A percentile compares a stretch with the other conserved stretches of the same genome.
These are phyloP conservation scores for Biston betularia DNA, from an alignment of 2,888 invertebrate species.

Conservation along the genomic window DNA sequence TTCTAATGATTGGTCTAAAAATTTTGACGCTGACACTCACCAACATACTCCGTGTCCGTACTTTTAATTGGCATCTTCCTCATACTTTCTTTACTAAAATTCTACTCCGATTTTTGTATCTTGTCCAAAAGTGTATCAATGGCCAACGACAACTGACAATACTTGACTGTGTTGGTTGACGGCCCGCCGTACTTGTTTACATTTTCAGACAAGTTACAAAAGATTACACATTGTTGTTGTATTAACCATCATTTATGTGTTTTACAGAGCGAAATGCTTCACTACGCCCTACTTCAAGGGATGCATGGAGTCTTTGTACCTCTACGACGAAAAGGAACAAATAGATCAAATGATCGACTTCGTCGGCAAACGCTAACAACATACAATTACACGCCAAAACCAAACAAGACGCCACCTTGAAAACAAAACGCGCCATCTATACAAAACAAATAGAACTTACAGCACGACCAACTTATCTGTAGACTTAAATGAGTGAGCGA, in stretches of 20 bases:
- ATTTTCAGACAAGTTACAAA: conserved; percentile 2
- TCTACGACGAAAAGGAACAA: conserved; percentile 91
- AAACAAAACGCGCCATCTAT: conserved; percentile 56
- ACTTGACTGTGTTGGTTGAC: background rate
- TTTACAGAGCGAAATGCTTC: conserved; percentile 91
- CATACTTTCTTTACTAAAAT: background rate
- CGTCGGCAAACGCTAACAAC: conserved; percentile 88
- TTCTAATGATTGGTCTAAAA: no score
- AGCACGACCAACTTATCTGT: conserved; percentile 1
- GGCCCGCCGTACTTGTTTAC: conserved; percentile 2
- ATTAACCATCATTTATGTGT: conserved; percentile 46
- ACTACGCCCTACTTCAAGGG: conserved; percentile 92
- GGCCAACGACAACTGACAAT: background rate
- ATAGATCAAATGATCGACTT: conserved; percentile 93
- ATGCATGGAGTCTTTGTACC: conserved; percentile 92
- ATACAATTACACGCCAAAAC: conserved; percentile 63
- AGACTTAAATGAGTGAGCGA: background rate
- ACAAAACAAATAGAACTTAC: conserved; percentile 48
- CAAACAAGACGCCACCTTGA: conserved; percentile 59
- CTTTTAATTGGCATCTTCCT: background rate
- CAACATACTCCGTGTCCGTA: no score
- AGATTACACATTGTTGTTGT: background rate
- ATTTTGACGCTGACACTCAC: no score
- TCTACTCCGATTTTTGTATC: background rate
- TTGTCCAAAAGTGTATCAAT: background rate